A percentile compares a stretch with the other conserved stretches of the same genome.
These are phyloP conservation scores for Caenorhabditis drosophilae DNA, from an alignment of 2,888 invertebrate species.

Conservation along the genomic window DNA sequence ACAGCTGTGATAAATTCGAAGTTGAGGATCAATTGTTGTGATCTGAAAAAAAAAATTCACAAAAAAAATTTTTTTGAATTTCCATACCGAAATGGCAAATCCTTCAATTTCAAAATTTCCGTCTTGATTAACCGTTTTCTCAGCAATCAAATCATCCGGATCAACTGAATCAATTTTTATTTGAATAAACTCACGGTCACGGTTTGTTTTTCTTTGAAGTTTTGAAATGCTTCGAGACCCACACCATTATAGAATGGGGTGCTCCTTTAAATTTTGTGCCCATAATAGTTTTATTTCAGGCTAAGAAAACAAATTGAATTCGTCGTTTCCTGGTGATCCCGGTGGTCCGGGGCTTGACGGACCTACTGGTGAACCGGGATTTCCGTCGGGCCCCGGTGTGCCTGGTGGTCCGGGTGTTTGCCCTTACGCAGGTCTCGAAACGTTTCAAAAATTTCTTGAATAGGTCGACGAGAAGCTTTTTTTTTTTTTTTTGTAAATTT, in stretches of 20 bases:
- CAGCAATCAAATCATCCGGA: slow-evolving; percentile 42
- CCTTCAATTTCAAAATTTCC: slow-evolving; percentile 26
- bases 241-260: too few relatives aligned
- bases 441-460: too few relatives aligned
- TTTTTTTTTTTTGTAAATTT: too few relatives aligned
- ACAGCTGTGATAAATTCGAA: slow-evolving; percentile 47
- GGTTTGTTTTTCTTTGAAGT: neutral
- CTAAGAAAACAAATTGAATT: too few relatives aligned
- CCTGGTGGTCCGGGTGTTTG: slow-evolving; percentile 45
- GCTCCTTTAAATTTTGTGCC: too few relatives aligned
- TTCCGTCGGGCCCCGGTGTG: slow-evolving; percentile 40
- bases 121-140: slow-evolving; percentile 10
- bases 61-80: too few relatives aligned
- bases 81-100: slow-evolving; percentile 13
- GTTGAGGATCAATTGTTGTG: slow-evolving; percentile 41
- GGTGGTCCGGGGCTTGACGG: slow-evolving; percentile 36
- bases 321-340: slow-evolving; percentile 38
- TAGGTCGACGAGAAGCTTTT: too few relatives aligned
- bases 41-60: too few relatives aligned
- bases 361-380: slow-evolving; percentile 41
- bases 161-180: slow-evolving; percentile 20
- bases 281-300: too few relatives aligned
- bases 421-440: too few relatives aligned
- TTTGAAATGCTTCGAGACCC: neutral
- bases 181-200: neutral